A percentile compares a stretch with the other conserved stretches of the same genome.
Conservation (phyloP, 1,140 invertebrate species). For the Trinorchestia longiramus region DNA sequence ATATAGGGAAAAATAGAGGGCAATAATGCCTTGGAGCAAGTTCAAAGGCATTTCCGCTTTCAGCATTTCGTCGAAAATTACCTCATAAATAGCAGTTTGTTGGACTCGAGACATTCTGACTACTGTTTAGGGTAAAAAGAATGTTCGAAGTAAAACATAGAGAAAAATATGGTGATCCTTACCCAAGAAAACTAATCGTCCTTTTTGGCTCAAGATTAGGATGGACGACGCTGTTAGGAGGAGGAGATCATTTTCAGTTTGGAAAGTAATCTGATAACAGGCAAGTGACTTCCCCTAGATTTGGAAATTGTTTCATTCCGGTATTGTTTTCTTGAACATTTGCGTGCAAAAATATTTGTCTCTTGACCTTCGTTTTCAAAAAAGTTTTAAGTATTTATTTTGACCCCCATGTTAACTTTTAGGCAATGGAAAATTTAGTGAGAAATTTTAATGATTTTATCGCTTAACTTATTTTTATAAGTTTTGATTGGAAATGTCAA, state of each 20-base stretch:
- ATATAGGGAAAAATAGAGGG: neutral
- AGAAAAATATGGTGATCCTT: neutral
- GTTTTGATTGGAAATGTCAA: too few relatives aligned
- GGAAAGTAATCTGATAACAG: neutral
- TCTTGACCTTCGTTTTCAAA: neutral
- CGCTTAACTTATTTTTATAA: neutral
- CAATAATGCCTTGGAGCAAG: neutral
- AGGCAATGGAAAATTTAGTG: neutral
- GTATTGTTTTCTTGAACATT: neutral
- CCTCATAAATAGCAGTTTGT: neutral
- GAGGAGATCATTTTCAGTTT: constrained; percentile 25
- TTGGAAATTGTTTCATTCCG: neutral
- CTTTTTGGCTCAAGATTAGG: neutral
- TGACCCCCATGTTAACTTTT: neutral
- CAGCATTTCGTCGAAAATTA: neutral
- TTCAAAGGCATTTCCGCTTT: neutral
- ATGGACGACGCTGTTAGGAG: constrained; percentile 22
- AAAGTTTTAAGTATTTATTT: neutral
- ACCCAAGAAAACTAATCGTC: neutral
- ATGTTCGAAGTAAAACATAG: neutral
- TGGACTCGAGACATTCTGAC: neutral
- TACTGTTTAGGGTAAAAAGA: constrained; percentile 7
- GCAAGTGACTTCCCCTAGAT: neutral
- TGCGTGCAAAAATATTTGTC: neutral
- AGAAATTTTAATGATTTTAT: neutral